Evolutionary conservation across 2,888 invertebrate species (phyloP).

Genomic region (Melieria picta): DNA sequence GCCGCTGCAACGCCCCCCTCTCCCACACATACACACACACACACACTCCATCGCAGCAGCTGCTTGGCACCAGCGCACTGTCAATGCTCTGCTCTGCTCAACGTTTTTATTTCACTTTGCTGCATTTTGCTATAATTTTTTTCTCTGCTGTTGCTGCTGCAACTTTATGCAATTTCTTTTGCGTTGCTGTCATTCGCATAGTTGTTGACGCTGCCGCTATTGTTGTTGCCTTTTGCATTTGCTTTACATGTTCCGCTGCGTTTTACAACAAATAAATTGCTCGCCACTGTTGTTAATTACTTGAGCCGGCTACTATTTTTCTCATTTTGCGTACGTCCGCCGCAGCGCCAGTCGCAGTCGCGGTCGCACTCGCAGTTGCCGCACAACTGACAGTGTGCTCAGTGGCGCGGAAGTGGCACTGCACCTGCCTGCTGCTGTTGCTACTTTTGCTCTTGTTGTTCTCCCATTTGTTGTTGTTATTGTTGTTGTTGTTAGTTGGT

Average conservation of each 20-base stretch:
- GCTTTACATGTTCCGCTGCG: conserved; percentile 49
- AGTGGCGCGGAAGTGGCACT: conserved; percentile 19
- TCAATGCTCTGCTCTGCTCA: too few species aligned
- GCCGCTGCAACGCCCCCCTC: background rate
- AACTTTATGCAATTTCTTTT: conserved; percentile 35
- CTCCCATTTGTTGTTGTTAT: background rate
- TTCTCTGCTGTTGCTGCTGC: conserved; percentile 1
- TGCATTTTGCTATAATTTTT: conserved; percentile 28
- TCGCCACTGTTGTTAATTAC: conserved; percentile 53
- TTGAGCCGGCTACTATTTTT: conserved; percentile 49
- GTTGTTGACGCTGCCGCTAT: too few species aligned
- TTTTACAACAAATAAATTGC: conserved; percentile 8
- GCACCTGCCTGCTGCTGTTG: conserved; percentile 26
- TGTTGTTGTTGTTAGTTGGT: background rate
- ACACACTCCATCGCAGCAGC: background rate
- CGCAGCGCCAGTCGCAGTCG: background rate
- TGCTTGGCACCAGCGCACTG: background rate
- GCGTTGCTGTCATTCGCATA: background rate
- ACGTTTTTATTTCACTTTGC: conserved; percentile 9
- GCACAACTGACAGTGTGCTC: conserved; percentile 2
- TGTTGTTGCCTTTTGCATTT: conserved; percentile 18
- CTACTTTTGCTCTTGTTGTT: background rate
- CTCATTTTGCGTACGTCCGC: background rate
- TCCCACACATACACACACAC: background rate
- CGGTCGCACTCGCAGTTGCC: background rate